Conservation (phyloP, 2,113 vertebrate genomes). For the Plecturocebus donacophilus region DNA sequence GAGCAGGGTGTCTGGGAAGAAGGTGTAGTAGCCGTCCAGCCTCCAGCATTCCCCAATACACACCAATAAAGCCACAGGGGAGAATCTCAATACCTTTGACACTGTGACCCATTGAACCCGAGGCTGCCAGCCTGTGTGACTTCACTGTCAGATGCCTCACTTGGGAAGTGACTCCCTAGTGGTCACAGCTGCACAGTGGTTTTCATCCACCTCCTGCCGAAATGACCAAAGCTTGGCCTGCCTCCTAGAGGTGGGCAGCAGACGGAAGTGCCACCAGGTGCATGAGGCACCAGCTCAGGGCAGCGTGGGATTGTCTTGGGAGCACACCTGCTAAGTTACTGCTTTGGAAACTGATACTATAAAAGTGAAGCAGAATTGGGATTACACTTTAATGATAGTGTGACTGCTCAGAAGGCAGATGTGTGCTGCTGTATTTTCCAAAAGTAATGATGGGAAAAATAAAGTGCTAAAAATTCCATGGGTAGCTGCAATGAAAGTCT, state of each 20-base stretch:
- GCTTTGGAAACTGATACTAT: background rate
- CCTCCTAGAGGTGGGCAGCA: background rate
- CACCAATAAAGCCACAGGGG: accelerated
- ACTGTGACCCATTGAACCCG: accelerated
- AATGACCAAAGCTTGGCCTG: background rate
- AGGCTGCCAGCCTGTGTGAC: background rate
- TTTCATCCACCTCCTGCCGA: background rate
- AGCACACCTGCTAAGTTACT: accelerated
- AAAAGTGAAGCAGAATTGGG: background rate
- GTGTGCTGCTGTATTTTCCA: background rate
- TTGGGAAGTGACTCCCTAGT: background rate
- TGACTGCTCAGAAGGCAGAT: background rate
- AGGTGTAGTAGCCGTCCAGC: background rate
- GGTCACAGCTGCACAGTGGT: background rate
- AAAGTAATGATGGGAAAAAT: background rate
- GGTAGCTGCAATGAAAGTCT: background rate
- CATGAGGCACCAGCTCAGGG: background rate
- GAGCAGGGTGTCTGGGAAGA: background rate
- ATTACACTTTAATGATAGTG: accelerated
- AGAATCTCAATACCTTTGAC: background rate
- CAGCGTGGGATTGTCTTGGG: accelerated
- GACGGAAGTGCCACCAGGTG: too few relatives aligned
- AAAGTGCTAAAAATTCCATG: background rate
- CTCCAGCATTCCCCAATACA: too few relatives aligned
- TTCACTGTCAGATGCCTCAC: background rate